Evolutionary conservation across 2,797 vertebrate species (phyloP), one percentile per base, ranked within the genome.

Genomic region (Hyperoplus lanceolatus): DNA sequence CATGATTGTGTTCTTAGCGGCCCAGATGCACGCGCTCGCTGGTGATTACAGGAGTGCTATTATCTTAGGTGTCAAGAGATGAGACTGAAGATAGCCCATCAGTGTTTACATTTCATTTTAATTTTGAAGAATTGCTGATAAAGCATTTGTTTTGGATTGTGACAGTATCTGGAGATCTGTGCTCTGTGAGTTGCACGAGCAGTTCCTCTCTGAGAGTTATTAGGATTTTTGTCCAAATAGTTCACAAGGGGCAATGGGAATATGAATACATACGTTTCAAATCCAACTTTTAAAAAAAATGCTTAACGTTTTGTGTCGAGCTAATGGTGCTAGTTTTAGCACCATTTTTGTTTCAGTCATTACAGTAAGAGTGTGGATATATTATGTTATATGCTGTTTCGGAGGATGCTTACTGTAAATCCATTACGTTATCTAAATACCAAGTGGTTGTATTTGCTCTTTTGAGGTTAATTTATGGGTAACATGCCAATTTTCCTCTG

Each of bases 21-120:
- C 89, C 82, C 81, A 77, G 88, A 83, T 90, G 73, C 89, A 75
- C 7, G 16, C 70, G 73, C 51, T 74, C 53, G 65, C 79, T 80
- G 83, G 78, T 85, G 90, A 92, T 89, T 93, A 92, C 56, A 51
- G 73, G 77, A 83, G 77, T 75, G 79, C 70, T 79, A 91, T 90
- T 90, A 88, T 93, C 85, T 85, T n/a, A 87, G 77, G 80, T 86
- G 82, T 90, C 75, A 64, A 58, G 79, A 84, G 88, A 93, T 85
- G 5, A 57, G 66, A 77, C 65, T 68, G 62, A 58, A 80, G 81
- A 91, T 86, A 88, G 43, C 13, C 4, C 60, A 55, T 73, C 82
- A 83, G 90, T 90, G 77, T 87, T 86, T 77, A 77, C 39, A 74
- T 85, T 88, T 74, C 3, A 70, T 73, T 79, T 75, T 29, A 3